Percentiles rank a stretch among this genome's conserved stretches.
phyloP scores from a whole-genome alignment of 1,140 invertebrate species.

The Philotrypesis tridentata region DNA sequence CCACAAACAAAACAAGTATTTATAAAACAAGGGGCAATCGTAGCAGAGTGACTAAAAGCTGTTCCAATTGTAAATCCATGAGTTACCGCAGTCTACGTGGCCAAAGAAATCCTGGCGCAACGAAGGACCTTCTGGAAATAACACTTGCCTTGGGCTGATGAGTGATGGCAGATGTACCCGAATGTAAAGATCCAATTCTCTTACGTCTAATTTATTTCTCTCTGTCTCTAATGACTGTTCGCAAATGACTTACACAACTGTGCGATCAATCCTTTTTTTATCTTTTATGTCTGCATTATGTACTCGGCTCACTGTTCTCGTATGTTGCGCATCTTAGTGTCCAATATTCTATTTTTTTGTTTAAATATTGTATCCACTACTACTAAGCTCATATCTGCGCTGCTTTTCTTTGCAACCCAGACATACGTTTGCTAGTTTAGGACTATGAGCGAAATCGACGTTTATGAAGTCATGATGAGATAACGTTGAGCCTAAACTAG shows the following conservation, averaged over 20 bases:
- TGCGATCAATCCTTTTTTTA: background rate
- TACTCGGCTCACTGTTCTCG: constrained; percentile 5
- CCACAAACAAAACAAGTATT: background rate
- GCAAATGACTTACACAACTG: background rate
- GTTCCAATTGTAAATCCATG: background rate
- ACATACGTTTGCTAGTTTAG: constrained; percentile 42
- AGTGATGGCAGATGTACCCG: constrained; percentile 8
- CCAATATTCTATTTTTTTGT: constrained; percentile 26
- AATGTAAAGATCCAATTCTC: constrained; percentile 38
- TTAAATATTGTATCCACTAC: background rate
- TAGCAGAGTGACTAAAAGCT: constrained; percentile 4
- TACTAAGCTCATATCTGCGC: constrained; percentile 7
- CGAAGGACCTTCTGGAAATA: constrained; percentile 26
- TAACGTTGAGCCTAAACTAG: constrained; percentile 43
- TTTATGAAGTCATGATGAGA: too few relatives aligned
- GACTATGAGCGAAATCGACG: too few relatives aligned
- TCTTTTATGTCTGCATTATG: constrained; percentile 17
- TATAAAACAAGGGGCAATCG: background rate
- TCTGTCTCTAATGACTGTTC: constrained; percentile 27
- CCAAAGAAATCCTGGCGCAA: background rate
- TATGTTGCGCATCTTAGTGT: constrained; percentile 27
- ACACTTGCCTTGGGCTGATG: background rate
- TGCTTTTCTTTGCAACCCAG: constrained; percentile 11
- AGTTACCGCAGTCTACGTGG: constrained; percentile 12
- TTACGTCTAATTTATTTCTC: background rate